Evolutionary conservation across 2,797 vertebrate genomes (phyloP).

Genomic region (Pitangus sulphuratus): DNA sequence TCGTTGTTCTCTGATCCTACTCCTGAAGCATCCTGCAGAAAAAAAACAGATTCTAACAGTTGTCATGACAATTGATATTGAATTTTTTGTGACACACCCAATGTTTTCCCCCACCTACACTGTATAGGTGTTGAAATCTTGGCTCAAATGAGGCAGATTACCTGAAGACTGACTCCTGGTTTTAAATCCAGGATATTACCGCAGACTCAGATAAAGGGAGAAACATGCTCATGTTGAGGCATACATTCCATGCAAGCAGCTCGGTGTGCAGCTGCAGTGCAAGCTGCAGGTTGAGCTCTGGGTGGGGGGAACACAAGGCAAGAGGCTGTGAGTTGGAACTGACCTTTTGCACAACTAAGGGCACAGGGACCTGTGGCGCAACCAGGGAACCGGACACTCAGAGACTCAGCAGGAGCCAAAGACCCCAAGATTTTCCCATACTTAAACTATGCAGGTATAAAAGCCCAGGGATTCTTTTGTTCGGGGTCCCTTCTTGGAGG

Average conservation of each 20-base stretch:
- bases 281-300: fast-evolving
- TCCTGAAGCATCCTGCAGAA: background rate
- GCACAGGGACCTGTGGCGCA: fast-evolving
- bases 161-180: background rate
- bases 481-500: background rate
- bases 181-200: background rate
- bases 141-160: background rate
- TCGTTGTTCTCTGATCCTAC: background rate
- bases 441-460: background rate
- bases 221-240: background rate
- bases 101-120: background rate
- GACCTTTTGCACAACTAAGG: background rate
- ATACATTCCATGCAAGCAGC: fast-evolving
- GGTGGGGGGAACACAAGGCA: fast-evolving
- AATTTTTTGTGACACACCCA: background rate
- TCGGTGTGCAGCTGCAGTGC: background rate
- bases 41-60: background rate
- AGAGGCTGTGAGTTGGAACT: fast-evolving
- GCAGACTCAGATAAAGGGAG: background rate
- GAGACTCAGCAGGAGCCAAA: fast-evolving
- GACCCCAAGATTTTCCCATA: background rate
- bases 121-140: background rate
- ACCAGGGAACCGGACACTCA: fast-evolving
- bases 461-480: background rate
- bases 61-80: background rate